phyloP scores from a whole-genome alignment of 2,797 vertebrate species.

The Margarornis squamiger region DNA sequence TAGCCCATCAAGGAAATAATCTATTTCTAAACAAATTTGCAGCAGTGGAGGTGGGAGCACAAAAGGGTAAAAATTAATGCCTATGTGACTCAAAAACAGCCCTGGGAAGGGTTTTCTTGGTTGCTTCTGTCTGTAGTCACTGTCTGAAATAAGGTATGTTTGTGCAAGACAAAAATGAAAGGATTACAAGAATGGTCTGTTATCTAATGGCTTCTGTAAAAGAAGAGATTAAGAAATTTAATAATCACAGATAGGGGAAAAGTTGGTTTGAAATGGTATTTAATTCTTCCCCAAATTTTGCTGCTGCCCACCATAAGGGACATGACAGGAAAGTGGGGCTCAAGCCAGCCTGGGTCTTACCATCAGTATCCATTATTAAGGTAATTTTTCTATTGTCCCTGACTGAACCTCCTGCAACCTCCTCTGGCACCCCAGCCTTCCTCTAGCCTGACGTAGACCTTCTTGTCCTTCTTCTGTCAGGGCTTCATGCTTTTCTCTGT shows the following conservation, averaged over 20 bases:
- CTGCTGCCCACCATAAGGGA: background rate
- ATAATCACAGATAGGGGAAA: background rate
- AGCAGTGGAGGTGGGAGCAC: background rate
- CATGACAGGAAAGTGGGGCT: background rate
- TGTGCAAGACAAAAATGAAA: background rate
- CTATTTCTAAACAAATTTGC: background rate
- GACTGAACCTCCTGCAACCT: background rate
- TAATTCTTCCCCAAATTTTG: background rate
- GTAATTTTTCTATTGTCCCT: background rate
- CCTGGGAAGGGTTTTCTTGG: background rate
- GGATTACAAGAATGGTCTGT: background rate
- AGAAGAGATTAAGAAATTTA: background rate
- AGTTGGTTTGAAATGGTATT: background rate
- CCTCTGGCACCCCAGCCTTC: background rate
- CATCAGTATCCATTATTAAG: background rate
- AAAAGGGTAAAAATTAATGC: background rate
- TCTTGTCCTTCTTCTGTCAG: background rate
- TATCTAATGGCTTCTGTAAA: background rate
- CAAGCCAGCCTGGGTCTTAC: background rate
- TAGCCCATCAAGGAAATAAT: background rate
- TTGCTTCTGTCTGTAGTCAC: background rate
- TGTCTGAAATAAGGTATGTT: background rate
- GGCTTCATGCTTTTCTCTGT: background rate
- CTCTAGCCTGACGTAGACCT: background rate
- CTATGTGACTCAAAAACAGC: rapidly evolving